Percentiles rank a stretch among this genome's conserved stretches.
phyloP scores from a whole-genome alignment of 2,888 invertebrate species.

The Keiferia lycopersicella region DNA sequence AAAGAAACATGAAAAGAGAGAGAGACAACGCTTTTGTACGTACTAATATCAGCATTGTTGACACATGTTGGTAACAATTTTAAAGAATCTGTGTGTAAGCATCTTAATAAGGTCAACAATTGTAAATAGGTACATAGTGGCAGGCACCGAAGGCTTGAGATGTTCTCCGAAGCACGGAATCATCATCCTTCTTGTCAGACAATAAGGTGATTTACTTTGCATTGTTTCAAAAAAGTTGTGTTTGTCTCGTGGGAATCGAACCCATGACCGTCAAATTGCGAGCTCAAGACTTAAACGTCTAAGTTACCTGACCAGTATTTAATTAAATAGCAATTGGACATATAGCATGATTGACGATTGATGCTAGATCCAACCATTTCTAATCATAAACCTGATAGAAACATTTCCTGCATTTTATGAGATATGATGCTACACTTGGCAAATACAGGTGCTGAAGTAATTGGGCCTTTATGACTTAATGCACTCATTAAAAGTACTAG shows the following conservation, averaged over 20 bases:
- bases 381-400: neutral
- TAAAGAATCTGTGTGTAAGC: too few relatives aligned
- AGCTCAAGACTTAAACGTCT: neutral
- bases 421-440: neutral
- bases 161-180: neutral
- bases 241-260: neutral
- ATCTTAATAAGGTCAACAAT: too few relatives aligned
- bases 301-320: neutral
- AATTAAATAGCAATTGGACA: neutral
- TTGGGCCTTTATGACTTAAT: constrained; percentile 7
- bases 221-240: neutral
- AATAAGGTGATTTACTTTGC: neutral
- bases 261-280: neutral
- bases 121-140: too few relatives aligned
- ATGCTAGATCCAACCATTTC: neutral
- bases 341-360: neutral
- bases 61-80: too few relatives aligned
- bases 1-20: too few relatives aligned
- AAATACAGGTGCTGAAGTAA: neutral
- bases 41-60: too few relatives aligned
- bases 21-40: too few relatives aligned
- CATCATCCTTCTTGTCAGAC: neutral
- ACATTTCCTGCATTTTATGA: constrained; percentile 5
- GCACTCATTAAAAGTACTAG: constrained; percentile 14
- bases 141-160: too few relatives aligned